Evolutionary conservation across 2,113 vertebrate species (phyloP), one percentile per base, ranked within the genome.

Genomic region (Melanerpes formicivorus): DNA sequence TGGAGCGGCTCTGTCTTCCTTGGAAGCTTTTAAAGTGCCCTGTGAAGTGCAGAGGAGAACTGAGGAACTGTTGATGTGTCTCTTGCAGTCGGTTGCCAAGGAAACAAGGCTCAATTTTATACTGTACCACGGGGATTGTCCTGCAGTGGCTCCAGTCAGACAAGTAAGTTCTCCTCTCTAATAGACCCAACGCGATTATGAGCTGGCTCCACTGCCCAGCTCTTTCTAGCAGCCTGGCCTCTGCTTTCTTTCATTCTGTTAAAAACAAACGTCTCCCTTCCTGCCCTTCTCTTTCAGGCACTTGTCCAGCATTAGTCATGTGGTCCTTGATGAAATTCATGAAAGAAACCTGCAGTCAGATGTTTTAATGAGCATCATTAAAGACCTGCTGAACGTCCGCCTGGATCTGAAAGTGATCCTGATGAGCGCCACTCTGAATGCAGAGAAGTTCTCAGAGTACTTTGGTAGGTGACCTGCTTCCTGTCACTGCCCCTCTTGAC

Each of bases 91-190:
- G 98, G 96, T 98, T 99, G 96, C 99, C 99, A 96, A 98, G 99
- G 98, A 98, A 98, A 97, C 99, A 99, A 97, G 99, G 99, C 44
- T 99, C 99, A 29, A 97, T 99, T 96, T 96, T 99, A 78, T 99
- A 99, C 97, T 99, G 99, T 96, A 99, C 99, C 18, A 99, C 99
- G 66, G 99, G 99, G 94, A 99, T 99, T 94, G 99, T 99, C 90
- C 98, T 99, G 73, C 99, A 99, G 98, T 99, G 99, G 99, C 99
- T 99, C 42, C 99, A 98, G 93, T 99, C 99, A 84, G 99, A 99
- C 95, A 95, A 97, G 99, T 99, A 97, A 99, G 99, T 98, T 80
- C 95, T 95, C 87, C 27, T 94, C 3, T 58, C 63, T 18, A 70
- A 16, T 90, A 67, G 78, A 46, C 19, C 10, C 10, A 95, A 27